Evolutionary conservation across 2,113 vertebrate species (phyloP).

Genomic region (Neofelis nebulosa): DNA sequence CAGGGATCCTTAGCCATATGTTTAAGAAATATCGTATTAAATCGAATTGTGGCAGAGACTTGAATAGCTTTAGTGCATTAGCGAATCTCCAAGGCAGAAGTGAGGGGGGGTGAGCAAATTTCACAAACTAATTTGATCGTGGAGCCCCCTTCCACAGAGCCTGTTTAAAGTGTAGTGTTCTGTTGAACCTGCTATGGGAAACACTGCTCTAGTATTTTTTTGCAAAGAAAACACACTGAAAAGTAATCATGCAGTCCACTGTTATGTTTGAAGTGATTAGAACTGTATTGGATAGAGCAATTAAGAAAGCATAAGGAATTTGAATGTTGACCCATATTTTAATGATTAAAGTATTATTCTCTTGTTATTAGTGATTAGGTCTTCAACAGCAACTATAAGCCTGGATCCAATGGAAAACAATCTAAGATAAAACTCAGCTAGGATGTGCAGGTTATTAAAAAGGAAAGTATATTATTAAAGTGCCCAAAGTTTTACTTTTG

Average conservation of each 20-base stretch:
- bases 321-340: constrained; percentile 36
- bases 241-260: constrained; percentile 56
- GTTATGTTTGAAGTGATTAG: constrained; percentile 39
- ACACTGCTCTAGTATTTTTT: constrained; percentile 51
- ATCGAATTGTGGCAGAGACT: neutral
- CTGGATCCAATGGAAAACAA: neutral
- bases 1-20: neutral
- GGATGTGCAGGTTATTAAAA: neutral
- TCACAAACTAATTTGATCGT: neutral
- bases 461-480: neutral
- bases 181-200: constrained; percentile 63
- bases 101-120: neutral
- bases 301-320: constrained; percentile 10
- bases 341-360: constrained; percentile 46
- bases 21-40: neutral
- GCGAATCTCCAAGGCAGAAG: neutral
- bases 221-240: constrained; percentile 60
- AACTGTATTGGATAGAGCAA: neutral
- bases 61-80: neutral
- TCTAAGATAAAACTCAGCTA: neutral
- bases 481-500: neutral
- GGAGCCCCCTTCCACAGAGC: neutral
- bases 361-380: constrained; percentile 52
- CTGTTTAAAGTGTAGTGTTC: neutral
- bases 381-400: constrained; percentile 7